A percentile compares a stretch with the other conserved stretches of the same genome.
phyloP scores from a whole-genome alignment of 2,797 vertebrate species.

The Brotogeris chrysoptera region DNA sequence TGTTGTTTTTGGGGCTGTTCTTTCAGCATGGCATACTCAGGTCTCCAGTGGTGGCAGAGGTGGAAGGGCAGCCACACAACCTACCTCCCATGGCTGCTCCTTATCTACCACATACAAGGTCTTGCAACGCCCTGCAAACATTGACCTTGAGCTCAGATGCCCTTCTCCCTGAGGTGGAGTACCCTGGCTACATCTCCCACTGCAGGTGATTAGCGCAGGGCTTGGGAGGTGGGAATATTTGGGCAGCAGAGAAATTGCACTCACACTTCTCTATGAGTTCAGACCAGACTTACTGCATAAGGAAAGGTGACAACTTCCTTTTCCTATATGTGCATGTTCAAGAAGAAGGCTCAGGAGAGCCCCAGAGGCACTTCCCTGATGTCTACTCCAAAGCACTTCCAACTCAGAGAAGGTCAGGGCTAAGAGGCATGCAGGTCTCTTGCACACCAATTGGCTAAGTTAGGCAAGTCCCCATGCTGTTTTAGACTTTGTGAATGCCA shows the following conservation, averaged over 20 bases:
- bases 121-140: not conserved
- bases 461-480: not conserved
- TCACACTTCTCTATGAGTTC: not conserved
- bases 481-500: not conserved
- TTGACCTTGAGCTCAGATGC: not conserved
- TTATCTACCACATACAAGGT: not conserved
- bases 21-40: rapidly evolving
- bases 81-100: not conserved
- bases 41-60: rapidly evolving
- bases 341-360: not conserved
- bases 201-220: not conserved
- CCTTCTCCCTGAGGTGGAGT: not conserved
- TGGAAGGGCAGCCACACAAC: not conserved
- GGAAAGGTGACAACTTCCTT: not conserved
- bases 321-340: not conserved
- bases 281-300: not conserved
- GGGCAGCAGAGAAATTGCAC: not conserved
- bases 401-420: not conserved
- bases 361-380: not conserved
- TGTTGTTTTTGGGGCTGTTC: not conserved
- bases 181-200: not conserved
- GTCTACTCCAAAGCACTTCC: not conserved
- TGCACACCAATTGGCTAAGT: not conserved
- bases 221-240: not conserved
- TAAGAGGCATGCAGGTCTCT: not conserved